phyloP scores from a whole-genome alignment of 2,113 vertebrate genomes.

The Zosterops pallidus region DNA sequence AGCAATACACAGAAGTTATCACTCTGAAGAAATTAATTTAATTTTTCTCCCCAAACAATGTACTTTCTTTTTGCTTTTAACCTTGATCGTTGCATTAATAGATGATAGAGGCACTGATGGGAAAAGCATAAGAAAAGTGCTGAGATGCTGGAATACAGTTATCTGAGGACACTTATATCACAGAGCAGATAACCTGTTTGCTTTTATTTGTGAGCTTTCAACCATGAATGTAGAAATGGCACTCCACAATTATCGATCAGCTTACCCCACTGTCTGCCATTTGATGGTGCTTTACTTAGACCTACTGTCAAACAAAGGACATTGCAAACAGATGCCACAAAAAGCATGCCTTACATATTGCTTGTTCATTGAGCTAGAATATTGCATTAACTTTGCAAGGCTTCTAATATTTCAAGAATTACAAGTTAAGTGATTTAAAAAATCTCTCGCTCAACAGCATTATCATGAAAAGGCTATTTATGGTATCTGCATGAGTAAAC shows the following conservation, averaged over 20 bases:
- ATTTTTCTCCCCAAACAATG: conserved; percentile 34
- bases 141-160: conserved; percentile 35
- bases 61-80: conserved; percentile 40
- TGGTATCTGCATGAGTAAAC: conserved; percentile 63
- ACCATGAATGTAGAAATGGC: conserved; percentile 56
- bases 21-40: conserved; percentile 36
- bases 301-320: conserved; percentile 48
- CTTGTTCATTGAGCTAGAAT: conserved; percentile 58
- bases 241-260: conserved; percentile 29
- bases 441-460: background rate
- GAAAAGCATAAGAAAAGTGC: conserved; percentile 38
- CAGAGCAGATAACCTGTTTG: conserved; percentile 57
- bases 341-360: conserved; percentile 42
- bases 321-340: conserved; percentile 37
- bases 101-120: conserved; percentile 13
- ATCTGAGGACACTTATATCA: conserved; percentile 32
- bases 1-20: conserved; percentile 20
- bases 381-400: conserved; percentile 63
- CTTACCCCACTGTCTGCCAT: conserved; percentile 34
- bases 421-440: conserved; percentile 62
- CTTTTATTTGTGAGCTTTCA: conserved; percentile 60
- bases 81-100: conserved; percentile 34
- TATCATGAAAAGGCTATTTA: conserved; percentile 55
- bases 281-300: conserved; percentile 31
- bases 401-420: conserved; percentile 64